Percentiles rank a stretch among this genome's conserved stretches.
These are phyloP conservation scores for Odontomachus brunneus DNA, from an alignment of 1,140 invertebrate genomes.

Conservation along the genomic window DNA sequence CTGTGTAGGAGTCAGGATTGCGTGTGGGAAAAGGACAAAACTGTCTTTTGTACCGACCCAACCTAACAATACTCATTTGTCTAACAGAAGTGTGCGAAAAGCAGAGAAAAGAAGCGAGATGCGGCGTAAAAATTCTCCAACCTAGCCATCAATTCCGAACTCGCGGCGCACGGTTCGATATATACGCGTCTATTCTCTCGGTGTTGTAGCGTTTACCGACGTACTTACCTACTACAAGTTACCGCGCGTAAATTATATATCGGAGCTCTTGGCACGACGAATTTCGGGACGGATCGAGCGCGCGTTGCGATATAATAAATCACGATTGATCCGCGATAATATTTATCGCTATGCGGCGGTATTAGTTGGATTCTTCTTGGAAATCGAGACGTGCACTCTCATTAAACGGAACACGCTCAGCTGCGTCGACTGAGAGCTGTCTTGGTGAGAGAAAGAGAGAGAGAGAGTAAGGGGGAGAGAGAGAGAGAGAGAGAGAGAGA, in stretches of 20 bases:
- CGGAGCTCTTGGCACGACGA: background rate
- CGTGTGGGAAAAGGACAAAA: no score
- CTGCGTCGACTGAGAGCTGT: slow-evolving; percentile 21
- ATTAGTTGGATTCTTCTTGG: slow-evolving; percentile 52
- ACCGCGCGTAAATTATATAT: slow-evolving; percentile 33
- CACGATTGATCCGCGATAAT: slow-evolving; percentile 42
- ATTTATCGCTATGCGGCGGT: slow-evolving; percentile 51
- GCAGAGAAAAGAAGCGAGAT: background rate
- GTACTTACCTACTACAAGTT: background rate
- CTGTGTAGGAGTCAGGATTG: no score
- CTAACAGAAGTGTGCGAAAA: background rate
- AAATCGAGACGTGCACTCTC: slow-evolving; percentile 41
- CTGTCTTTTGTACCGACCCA: no score
- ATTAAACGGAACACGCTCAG: slow-evolving; percentile 39
- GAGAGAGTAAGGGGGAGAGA: no score
- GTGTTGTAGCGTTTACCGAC: background rate
- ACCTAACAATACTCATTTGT: background rate
- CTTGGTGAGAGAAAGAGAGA: no score
- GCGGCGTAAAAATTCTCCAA: background rate
- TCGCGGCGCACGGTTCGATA: background rate
- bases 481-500: no score
- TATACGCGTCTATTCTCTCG: slow-evolving; percentile 9
- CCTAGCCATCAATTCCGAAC: slow-evolving; percentile 5
- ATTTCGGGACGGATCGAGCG: slow-evolving; percentile 9
- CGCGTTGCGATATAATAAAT: slow-evolving; percentile 35